Evolutionary conservation across 2,888 invertebrate species (phyloP).

Genomic region (Limnephilus lunatus): DNA sequence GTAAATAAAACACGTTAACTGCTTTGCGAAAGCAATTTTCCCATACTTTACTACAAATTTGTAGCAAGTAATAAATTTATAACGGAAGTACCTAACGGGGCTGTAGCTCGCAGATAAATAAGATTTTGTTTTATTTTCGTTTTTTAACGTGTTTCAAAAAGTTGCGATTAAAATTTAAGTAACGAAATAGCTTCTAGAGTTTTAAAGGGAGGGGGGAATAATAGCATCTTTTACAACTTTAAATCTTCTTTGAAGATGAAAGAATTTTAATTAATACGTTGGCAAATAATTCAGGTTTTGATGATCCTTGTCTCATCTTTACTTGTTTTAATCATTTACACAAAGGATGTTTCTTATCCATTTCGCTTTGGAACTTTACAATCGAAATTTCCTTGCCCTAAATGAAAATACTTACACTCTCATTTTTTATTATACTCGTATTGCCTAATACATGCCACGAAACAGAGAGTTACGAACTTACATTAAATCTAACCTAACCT

Average conservation of each 20-base stretch:
- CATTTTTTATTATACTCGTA: too few species aligned
- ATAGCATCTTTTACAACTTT: neutral
- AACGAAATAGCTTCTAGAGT: constrained; percentile 61
- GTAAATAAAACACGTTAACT: neutral
- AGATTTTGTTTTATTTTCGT: constrained; percentile 64
- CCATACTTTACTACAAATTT: constrained; percentile 32
- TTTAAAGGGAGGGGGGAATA: constrained; percentile 3
- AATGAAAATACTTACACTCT: too few species aligned
- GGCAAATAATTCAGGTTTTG: neutral
- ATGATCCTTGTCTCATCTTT: neutral
- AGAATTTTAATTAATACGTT: constrained; percentile 11
- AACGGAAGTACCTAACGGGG: constrained; percentile 57
- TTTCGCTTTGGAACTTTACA: too few species aligned
- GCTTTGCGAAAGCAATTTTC: constrained; percentile 12
- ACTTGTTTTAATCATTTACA: neutral
- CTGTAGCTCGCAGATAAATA: constrained; percentile 62
- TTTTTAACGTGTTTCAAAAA: constrained; percentile 64
- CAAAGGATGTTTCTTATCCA: too few species aligned
- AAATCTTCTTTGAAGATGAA: constrained; percentile 4
- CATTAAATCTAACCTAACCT: too few species aligned
- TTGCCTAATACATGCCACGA: too few species aligned
- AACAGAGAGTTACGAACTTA: too few species aligned
- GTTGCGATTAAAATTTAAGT: constrained; percentile 61
- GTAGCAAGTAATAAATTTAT: constrained; percentile 63
- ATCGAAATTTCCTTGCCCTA: too few species aligned